A percentile compares a stretch with the other conserved stretches of the same genome.
These are phyloP conservation scores for Lithobates sylvaticus DNA, from an alignment of 2,797 vertebrate species.

Conservation along the genomic window DNA sequence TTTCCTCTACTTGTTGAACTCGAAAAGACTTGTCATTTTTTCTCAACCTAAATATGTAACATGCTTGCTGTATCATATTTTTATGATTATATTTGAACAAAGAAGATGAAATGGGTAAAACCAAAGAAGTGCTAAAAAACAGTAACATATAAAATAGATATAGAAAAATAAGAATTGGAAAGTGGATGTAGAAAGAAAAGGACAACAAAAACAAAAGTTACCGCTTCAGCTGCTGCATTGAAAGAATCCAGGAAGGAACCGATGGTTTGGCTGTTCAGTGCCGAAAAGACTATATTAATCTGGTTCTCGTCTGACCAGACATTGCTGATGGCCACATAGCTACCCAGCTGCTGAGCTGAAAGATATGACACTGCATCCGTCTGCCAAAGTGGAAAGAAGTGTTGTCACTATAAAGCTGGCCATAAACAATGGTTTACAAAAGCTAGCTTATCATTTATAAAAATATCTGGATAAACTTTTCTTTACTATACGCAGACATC, in stretches of 20 bases:
- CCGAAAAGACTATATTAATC: slow-evolving; percentile 53
- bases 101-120: background rate
- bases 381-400: slow-evolving; percentile 27
- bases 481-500: too few relatives aligned
- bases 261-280: slow-evolving; percentile 37
- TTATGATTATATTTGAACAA: too few relatives aligned
- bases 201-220: slow-evolving; percentile 16
- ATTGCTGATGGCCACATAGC: background rate
- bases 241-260: slow-evolving; percentile 64
- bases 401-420: background rate
- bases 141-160: background rate
- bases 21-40: too few relatives aligned
- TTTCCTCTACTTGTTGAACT: too few relatives aligned
- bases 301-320: slow-evolving; percentile 55
- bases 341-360: slow-evolving; percentile 54
- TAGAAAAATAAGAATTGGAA: too few relatives aligned
- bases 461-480: too few relatives aligned
- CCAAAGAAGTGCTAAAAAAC: background rate
- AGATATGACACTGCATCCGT: slow-evolving; percentile 35
- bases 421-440: background rate
- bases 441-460: too few relatives aligned
- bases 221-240: slow-evolving; percentile 53
- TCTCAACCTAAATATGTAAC: too few relatives aligned
- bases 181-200: background rate
- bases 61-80: too few relatives aligned